phyloP scores from a whole-genome alignment of 2,888 invertebrate genomes.

The Uloborus plumipes region DNA sequence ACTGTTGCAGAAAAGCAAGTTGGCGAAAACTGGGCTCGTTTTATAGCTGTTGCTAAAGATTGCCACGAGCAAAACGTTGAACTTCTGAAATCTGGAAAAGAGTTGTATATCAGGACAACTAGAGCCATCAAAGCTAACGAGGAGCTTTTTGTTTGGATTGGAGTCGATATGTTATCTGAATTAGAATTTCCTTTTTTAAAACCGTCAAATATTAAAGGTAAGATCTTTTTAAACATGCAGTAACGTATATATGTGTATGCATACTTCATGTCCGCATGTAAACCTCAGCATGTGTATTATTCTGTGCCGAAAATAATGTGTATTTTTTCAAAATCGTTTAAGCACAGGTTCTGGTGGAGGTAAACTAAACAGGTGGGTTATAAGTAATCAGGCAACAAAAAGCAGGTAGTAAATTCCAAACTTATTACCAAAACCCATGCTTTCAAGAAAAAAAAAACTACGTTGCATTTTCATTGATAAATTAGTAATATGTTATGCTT shows the following conservation, averaged over 20 bases:
- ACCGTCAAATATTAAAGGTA: conserved; percentile 86
- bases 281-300: too few relatives aligned
- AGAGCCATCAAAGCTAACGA: conserved; percentile 75
- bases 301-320: too few relatives aligned
- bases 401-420: too few relatives aligned
- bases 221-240: conserved; percentile 53
- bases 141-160: conserved; percentile 86
- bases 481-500: too few relatives aligned
- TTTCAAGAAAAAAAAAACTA: too few relatives aligned
- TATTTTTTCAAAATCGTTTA: too few relatives aligned
- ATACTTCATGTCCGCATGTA: too few relatives aligned
- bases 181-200: conserved; percentile 84
- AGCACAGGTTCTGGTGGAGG: too few relatives aligned
- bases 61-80: conserved; percentile 62
- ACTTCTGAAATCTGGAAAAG: conserved; percentile 31
- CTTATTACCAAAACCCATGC: too few relatives aligned
- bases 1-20: conserved; percentile 22
- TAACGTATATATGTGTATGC: background rate
- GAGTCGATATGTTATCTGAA: conserved; percentile 80
- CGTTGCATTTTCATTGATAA: too few relatives aligned
- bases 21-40: conserved; percentile 36
- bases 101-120: conserved; percentile 54
- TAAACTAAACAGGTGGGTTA: too few relatives aligned
- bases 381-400: too few relatives aligned
- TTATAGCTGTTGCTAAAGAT: conserved; percentile 39